phyloP scores from a whole-genome alignment of 1,140 invertebrate species.

The Drosophila asahinai region DNA sequence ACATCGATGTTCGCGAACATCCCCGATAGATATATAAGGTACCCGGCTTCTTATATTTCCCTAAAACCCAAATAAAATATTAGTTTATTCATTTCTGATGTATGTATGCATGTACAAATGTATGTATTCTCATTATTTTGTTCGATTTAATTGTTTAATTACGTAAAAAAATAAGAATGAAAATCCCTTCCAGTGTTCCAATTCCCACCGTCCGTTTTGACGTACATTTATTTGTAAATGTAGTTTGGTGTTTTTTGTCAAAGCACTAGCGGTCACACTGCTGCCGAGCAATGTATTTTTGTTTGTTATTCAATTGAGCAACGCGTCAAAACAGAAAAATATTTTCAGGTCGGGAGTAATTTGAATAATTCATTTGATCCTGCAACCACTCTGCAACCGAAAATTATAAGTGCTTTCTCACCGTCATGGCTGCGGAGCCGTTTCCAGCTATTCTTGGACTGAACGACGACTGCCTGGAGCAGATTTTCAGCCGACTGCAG shows the following conservation, averaged over 20 bases:
- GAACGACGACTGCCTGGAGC: conserved; percentile 72
- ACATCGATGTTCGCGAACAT: too few relatives aligned
- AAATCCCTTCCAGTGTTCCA: too few relatives aligned
- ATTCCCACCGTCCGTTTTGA: too few relatives aligned
- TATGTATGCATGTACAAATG: too few relatives aligned
- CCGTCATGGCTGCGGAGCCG: conserved; percentile 29
- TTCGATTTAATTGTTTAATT: too few relatives aligned
- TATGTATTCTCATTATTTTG: too few relatives aligned
- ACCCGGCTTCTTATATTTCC: too few relatives aligned
- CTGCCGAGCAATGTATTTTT: conserved; percentile 17
- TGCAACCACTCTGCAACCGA: too few relatives aligned
- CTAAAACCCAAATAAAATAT: too few relatives aligned
- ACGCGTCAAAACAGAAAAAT: background rate
- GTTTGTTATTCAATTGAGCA: conserved; percentile 44
- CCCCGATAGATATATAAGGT: too few relatives aligned
- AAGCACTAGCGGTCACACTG: conserved; percentile 5
- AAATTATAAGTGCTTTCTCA: background rate
- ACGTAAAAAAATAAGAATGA: too few relatives aligned
- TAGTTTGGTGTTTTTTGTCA: background rate
- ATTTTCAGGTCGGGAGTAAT: background rate
- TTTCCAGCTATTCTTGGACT: conserved; percentile 51
- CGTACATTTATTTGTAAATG: background rate
- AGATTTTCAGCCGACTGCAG: conserved; percentile 62
- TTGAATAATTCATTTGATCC: background rate
- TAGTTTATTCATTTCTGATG: too few relatives aligned